A percentile compares a stretch with the other conserved stretches of the same genome.
These are phyloP conservation scores for Spisula solida DNA, from an alignment of 2,888 invertebrate genomes.

Conservation along the genomic window DNA sequence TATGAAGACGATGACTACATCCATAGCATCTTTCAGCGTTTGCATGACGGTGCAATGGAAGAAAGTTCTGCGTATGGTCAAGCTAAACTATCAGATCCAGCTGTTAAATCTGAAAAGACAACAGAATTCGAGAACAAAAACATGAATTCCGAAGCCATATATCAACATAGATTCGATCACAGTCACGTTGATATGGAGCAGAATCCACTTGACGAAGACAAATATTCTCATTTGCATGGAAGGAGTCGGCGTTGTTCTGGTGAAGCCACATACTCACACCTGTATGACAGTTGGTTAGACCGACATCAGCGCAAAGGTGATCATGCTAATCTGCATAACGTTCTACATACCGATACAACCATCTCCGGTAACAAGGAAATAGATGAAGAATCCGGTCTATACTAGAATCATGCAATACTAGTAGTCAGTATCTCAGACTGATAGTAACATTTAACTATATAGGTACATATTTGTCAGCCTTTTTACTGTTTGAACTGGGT, in stretches of 20 bases:
- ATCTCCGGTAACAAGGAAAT: neutral
- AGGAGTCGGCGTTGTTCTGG: neutral
- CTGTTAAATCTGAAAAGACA: neutral
- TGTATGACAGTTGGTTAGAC: conserved; percentile 1
- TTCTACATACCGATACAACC: neutral
- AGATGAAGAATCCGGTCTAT: neutral
- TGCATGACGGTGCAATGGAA: neutral
- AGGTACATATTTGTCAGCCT: too few relatives aligned
- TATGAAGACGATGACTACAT: neutral
- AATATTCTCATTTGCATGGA: neutral
- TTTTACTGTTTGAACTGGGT: too few relatives aligned
- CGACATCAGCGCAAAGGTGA: neutral
- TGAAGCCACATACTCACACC: neutral
- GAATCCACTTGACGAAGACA: neutral
- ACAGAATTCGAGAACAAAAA: neutral
- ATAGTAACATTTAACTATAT: too few relatives aligned
- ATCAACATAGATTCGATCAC: neutral
- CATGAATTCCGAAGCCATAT: neutral
- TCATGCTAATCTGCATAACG: neutral
- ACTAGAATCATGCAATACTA: neutral
- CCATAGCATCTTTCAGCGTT: neutral
- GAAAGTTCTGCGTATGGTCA: neutral
- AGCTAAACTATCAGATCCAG: neutral
- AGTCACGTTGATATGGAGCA: neutral
- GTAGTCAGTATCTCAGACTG: neutral